These are phyloP conservation scores for Neocrepidodera transversa DNA, from an alignment of 2,888 invertebrate genomes.

Conservation along the genomic window DNA sequence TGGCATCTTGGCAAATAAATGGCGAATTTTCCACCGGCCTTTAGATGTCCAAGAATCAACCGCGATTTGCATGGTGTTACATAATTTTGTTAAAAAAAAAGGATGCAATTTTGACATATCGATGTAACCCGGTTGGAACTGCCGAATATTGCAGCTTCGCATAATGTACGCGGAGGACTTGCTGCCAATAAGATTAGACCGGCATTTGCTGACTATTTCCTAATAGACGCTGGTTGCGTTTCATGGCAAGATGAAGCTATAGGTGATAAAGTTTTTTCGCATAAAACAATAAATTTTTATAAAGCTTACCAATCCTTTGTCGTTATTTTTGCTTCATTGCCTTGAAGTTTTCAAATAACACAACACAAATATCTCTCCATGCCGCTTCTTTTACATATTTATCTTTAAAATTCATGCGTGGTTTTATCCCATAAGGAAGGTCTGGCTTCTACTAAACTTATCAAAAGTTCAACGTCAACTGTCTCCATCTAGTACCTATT, in stretches of 20 bases:
- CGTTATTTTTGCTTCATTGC: no score
- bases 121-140: background rate
- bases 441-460: background rate
- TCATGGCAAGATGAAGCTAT: conserved; percentile 21
- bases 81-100: conserved; percentile 27
- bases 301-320: no score
- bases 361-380: background rate
- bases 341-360: background rate
- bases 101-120: conserved; percentile 15
- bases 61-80: conserved; percentile 23
- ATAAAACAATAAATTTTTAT: no score
- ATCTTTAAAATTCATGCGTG: background rate
- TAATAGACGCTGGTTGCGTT: conserved; percentile 12
- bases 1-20: conserved; percentile 36
- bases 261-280: background rate
- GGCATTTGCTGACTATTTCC: conserved; percentile 10
- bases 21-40: conserved; percentile 40
- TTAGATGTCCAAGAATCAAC: no score
- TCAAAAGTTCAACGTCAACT: no score
- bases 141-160: conserved; percentile 5
- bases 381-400: background rate
- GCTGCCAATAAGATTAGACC: conserved; percentile 13
- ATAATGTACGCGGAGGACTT: conserved; percentile 3
- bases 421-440: no score
- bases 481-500: background rate